Conservation (phyloP, 2,797 vertebrate species). For the Mormyrus proboscirostris region DNA sequence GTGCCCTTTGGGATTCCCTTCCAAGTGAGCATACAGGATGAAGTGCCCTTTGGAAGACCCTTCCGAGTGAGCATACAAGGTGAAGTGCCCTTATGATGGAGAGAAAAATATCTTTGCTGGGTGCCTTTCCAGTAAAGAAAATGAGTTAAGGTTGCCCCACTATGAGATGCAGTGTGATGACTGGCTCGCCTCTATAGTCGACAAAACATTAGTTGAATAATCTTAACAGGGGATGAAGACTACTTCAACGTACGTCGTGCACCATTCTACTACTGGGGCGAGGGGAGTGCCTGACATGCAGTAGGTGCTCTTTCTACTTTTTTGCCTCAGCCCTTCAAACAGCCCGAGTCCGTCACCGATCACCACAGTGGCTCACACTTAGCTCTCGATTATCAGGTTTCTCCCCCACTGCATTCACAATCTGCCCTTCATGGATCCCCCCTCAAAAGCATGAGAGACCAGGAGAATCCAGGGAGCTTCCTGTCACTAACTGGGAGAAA, state of each 20-base stretch:
- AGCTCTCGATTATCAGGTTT: not conserved
- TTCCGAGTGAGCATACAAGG: no score
- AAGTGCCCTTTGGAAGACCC: no score
- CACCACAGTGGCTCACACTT: not conserved
- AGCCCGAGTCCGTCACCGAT: not conserved
- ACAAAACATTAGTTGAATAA: not conserved
- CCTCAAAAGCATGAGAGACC: not conserved
- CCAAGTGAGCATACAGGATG: no score
- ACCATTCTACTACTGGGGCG: not conserved
- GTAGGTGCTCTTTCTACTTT: not conserved
- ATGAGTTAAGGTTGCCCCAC: not conserved
- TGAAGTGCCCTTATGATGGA: not conserved
- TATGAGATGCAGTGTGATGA: not conserved
- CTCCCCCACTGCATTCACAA: not conserved
- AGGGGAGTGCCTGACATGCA: not conserved
- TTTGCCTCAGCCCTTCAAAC: not conserved
- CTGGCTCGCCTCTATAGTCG: not conserved
- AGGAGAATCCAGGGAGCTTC: constrained; percentile 19
- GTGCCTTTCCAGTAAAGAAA: not conserved
- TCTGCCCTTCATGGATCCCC: not conserved
- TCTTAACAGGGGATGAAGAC: not conserved
- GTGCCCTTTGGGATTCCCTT: no score
- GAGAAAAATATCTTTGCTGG: not conserved
- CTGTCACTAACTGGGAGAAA: not conserved
- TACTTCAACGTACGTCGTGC: not conserved